These are phyloP conservation scores for Drosophila lacicola DNA, from an alignment of 2,888 invertebrate genomes.

Conservation along the genomic window DNA sequence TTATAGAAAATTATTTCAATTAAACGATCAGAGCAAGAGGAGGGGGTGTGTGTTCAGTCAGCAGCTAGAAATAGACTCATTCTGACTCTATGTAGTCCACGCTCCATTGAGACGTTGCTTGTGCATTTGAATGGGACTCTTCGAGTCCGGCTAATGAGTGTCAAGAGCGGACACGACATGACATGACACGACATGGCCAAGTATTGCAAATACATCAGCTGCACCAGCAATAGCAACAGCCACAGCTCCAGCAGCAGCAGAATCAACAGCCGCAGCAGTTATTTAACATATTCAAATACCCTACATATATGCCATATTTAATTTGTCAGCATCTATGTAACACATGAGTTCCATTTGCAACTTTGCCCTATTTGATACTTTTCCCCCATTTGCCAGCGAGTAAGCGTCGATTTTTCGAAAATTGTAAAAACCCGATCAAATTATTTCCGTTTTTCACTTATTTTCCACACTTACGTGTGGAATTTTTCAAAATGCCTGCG, in stretches of 20 bases:
- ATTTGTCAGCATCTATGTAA: not conserved
- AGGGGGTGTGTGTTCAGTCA: not conserved
- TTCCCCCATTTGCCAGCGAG: too few species aligned
- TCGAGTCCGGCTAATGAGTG: slow-evolving; percentile 50
- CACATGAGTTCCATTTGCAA: too few species aligned
- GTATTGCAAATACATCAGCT: slow-evolving; percentile 21
- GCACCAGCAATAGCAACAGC: slow-evolving; percentile 4
- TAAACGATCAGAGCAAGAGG: slow-evolving; percentile 20
- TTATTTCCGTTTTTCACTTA: too few species aligned
- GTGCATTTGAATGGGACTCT: slow-evolving; percentile 19
- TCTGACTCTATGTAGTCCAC: slow-evolving; percentile 29
- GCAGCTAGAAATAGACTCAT: slow-evolving; percentile 14
- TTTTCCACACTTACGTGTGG: too few species aligned
- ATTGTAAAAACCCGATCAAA: too few species aligned
- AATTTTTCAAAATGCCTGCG: too few species aligned
- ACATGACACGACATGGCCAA: slow-evolving; percentile 50
- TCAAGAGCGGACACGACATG: slow-evolving; percentile 52
- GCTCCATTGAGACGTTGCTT: slow-evolving; percentile 17
- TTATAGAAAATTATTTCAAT: slow-evolving; percentile 74
- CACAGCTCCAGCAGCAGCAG: too few species aligned
- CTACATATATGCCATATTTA: not conserved
- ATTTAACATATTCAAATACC: not conserved
- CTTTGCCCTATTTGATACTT: too few species aligned
- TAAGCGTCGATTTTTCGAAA: too few species aligned
- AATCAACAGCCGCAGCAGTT: slow-evolving; percentile 1